These are phyloP conservation scores for Leiothrix lutea DNA, from an alignment of 2,113 vertebrate genomes.

Conservation along the genomic window DNA sequence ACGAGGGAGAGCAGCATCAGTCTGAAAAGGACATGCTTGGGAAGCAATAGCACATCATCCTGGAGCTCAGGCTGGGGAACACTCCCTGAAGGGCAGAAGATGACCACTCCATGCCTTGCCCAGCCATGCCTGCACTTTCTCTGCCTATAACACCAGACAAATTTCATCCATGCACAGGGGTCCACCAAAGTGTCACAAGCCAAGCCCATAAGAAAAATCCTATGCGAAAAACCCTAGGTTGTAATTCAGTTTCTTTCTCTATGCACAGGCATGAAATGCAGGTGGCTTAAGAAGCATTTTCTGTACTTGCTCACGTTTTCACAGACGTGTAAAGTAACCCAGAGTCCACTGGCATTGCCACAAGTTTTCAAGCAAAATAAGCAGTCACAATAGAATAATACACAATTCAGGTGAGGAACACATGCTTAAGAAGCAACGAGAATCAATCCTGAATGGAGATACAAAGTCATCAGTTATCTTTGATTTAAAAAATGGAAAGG, in stretches of 20 bases:
- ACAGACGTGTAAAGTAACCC: background rate
- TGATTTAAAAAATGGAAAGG: background rate
- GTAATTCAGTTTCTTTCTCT: background rate
- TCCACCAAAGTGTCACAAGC: background rate
- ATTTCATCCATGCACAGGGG: background rate
- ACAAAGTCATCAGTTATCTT: background rate
- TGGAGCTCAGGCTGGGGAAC: background rate
- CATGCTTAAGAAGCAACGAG: background rate
- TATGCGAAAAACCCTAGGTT: background rate
- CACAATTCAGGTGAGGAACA: background rate
- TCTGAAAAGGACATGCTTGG: background rate
- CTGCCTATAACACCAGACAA: fast-evolving
- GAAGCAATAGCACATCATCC: background rate
- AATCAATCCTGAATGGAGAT: background rate
- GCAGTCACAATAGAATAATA: background rate
- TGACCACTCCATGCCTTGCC: background rate
- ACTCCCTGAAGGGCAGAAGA: background rate
- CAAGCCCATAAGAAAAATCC: background rate
- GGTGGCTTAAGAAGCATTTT: background rate
- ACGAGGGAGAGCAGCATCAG: background rate
- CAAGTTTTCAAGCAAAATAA: background rate
- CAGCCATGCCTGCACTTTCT: background rate
- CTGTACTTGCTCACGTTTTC: background rate
- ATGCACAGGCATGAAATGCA: background rate
- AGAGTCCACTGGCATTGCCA: background rate